Evolutionary conservation across 1,140 invertebrate species (phyloP).

Genomic region (Caenorhabditis elegans): WBcel235 BX284602.5:11518501-11519000

Average conservation of each 20-base stretch:
- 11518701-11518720: not conserved
- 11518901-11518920: constrained; percentile 51
- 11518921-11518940: too few relatives aligned
- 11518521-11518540: constrained; percentile 14
- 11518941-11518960: too few relatives aligned
- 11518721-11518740: constrained; percentile 21
- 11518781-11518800: not conserved
- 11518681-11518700: constrained; percentile 5
- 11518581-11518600: constrained; percentile 7
- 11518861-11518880: constrained; percentile 53
- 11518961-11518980: too few relatives aligned
- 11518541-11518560: constrained; percentile 16
- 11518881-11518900: constrained; percentile 54
- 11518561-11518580: constrained; percentile 7
- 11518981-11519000: too few relatives aligned
- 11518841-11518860: not conserved
- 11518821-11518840: not conserved
- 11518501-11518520: not conserved
- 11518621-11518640: constrained; percentile 15
- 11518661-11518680: constrained; percentile 13
- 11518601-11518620: constrained; percentile 11
- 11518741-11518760: constrained; percentile 25
- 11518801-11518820: not conserved
- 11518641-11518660: constrained; percentile 2
- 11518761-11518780: constrained; percentile 22